phyloP scores from a whole-genome alignment of 2,113 vertebrate species.

The Xyrauchen texanus region DNA sequence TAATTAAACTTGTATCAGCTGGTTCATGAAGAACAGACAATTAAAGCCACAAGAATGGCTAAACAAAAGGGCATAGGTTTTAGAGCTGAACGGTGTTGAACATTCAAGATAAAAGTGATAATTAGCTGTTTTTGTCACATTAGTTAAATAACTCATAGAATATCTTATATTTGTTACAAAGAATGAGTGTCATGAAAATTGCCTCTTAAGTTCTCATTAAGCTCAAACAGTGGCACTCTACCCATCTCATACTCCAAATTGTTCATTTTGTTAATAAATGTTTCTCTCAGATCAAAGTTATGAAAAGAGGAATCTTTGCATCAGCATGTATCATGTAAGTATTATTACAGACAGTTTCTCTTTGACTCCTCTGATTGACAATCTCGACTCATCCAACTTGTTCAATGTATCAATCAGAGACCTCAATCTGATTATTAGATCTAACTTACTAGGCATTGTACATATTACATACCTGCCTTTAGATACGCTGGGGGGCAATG shows the following conservation, averaged over 20 bases:
- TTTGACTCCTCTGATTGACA: conserved; percentile 41
- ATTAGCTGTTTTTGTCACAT: conserved; percentile 39
- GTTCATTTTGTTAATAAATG: conserved; percentile 19
- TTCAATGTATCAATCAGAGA: conserved; percentile 49
- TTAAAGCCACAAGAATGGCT: conserved; percentile 48
- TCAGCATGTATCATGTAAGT: conserved; percentile 11
- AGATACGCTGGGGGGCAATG: conserved; percentile 48
- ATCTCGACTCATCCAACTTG: conserved; percentile 24
- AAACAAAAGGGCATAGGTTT: conserved; percentile 39
- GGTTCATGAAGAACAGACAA: conserved; percentile 50
- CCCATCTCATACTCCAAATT: not conserved
- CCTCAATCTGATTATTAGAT: conserved; percentile 34
- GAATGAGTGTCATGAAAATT: conserved; percentile 14
- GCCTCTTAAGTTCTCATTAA: conserved; percentile 18
- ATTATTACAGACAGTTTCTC: conserved; percentile 25
- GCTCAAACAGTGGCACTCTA: not conserved
- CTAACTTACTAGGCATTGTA: conserved; percentile 45
- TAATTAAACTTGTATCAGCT: conserved; percentile 53
- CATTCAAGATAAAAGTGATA: conserved; percentile 32
- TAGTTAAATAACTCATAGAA: conserved; percentile 23
- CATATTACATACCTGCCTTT: conserved; percentile 44
- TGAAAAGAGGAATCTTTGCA: conserved; percentile 8
- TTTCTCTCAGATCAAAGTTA: conserved; percentile 18
- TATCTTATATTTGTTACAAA: not conserved
- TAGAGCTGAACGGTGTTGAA: not conserved